Conservation (phyloP, 2,113 vertebrate species). For the Trogon surrucura region DNA sequence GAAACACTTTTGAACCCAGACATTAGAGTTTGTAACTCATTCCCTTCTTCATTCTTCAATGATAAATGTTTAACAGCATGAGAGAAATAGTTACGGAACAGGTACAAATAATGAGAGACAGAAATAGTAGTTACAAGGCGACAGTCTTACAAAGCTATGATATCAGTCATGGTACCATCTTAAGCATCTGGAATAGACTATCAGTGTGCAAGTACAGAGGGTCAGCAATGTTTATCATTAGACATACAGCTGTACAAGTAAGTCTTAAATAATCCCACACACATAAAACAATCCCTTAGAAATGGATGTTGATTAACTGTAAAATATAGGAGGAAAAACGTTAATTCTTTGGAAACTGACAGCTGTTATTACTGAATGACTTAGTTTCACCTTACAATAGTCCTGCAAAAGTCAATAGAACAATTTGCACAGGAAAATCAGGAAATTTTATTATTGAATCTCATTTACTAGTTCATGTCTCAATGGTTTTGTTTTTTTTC, state of each 20-base stretch:
- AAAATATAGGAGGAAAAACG: background rate
- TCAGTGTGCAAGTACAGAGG: background rate
- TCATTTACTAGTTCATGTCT: background rate
- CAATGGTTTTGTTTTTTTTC: background rate
- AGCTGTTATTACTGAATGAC: background rate
- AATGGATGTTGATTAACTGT: background rate
- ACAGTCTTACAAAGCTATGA: background rate
- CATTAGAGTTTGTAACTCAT: background rate
- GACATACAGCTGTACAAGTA: background rate
- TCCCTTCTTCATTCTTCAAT: background rate
- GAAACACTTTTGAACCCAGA: background rate
- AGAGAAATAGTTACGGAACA: background rate
- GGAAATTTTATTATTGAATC: background rate
- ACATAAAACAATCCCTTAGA: background rate
- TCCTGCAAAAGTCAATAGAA: background rate
- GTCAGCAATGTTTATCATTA: background rate
- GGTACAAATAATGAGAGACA: background rate
- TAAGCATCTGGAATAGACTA: background rate
- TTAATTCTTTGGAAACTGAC: background rate
- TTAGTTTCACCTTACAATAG: background rate
- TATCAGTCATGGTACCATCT: background rate
- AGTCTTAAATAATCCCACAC: background rate
- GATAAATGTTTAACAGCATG: background rate
- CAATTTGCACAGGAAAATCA: background rate
- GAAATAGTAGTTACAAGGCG: background rate